These are phyloP conservation scores for Sebastiscus tertius DNA, from an alignment of 2,797 vertebrate genomes.

Conservation along the genomic window DNA sequence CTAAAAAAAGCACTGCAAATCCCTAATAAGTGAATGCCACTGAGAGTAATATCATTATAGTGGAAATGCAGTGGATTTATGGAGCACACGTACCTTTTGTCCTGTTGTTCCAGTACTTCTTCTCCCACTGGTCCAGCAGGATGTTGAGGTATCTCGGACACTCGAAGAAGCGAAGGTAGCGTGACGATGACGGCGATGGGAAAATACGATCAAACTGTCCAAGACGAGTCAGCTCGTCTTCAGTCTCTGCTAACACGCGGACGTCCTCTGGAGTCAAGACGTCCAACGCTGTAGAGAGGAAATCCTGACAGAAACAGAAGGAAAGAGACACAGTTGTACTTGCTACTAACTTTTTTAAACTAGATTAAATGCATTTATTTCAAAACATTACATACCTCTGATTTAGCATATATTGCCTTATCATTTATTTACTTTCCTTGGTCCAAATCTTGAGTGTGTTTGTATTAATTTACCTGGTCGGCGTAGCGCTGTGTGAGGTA, in stretches of 20 bases:
- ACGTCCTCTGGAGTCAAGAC: slow-evolving; percentile 92
- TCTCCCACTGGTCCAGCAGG: slow-evolving; percentile 94
- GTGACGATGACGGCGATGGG: slow-evolving; percentile 87
- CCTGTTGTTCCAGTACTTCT: slow-evolving; percentile 86
- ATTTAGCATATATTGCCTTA: background rate
- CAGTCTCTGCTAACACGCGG: slow-evolving; percentile 88
- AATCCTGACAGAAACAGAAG: slow-evolving; percentile 81
- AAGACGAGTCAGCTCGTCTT: slow-evolving; percentile 89
- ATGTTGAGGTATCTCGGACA: slow-evolving; percentile 93
- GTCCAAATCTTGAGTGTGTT: background rate
- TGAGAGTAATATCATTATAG: no score
- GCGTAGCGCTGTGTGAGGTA: slow-evolving; percentile 87
- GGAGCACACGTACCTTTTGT: slow-evolving; percentile 80
- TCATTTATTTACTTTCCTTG: background rate
- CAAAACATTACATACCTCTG: background rate
- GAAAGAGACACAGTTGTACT: background rate
- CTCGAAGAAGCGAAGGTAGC: slow-evolving; percentile 94
- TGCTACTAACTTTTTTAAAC: background rate
- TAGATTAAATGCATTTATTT: background rate
- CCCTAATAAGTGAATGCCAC: background rate
- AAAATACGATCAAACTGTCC: slow-evolving; percentile 94
- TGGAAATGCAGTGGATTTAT: background rate
- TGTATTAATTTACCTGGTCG: slow-evolving; percentile 85
- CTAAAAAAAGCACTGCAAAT: background rate
- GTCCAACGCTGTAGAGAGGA: slow-evolving; percentile 88